A percentile compares a stretch with the other conserved stretches of the same genome.
Conservation (phyloP, 2,113 vertebrate species). For the Acanthisitta chloris region DNA sequence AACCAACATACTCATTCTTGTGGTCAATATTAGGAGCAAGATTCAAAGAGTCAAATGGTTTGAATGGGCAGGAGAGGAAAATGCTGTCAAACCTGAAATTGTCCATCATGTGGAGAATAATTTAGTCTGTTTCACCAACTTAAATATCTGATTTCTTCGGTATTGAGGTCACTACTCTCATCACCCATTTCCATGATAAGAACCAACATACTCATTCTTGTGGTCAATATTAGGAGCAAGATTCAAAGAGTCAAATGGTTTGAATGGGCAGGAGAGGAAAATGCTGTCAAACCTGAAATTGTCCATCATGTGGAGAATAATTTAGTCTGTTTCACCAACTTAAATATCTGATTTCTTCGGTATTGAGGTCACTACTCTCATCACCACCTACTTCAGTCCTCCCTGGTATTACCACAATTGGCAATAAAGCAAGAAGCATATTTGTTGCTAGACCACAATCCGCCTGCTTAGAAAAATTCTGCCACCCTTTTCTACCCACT, state of each 20-base stretch:
- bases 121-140: too few relatives aligned
- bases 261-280: background rate
- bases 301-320: background rate
- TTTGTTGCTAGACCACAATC: background rate
- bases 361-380: background rate
- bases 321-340: background rate
- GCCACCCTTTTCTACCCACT: background rate
- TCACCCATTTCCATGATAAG: too few relatives aligned
- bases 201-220: background rate
- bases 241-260: background rate
- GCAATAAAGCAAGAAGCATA: background rate
- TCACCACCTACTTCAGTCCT: background rate
- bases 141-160: too few relatives aligned
- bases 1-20: background rate
- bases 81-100: too few relatives aligned
- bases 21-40: background rate
- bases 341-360: background rate
- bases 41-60: too few relatives aligned
- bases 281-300: background rate
- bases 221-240: background rate
- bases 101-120: too few relatives aligned
- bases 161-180: too few relatives aligned
- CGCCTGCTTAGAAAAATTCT: background rate
- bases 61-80: too few relatives aligned
- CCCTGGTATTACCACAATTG: background rate